Base-by-base conservation (phyloP, 1,140 invertebrate genomes). In the Bacillus rossius region DNA sequence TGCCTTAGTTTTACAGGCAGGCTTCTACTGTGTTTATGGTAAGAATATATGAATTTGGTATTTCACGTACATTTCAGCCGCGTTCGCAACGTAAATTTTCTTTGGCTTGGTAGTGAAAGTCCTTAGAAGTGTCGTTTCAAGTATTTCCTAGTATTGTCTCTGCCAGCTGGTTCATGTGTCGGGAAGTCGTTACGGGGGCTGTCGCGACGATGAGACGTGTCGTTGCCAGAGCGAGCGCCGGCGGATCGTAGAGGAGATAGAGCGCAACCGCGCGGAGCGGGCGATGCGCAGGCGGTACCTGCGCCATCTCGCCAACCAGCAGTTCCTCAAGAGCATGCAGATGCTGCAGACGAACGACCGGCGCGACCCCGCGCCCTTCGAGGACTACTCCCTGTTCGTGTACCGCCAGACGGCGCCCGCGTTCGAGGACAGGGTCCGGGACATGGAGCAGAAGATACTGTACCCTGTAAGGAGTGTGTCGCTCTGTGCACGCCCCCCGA, bases 401-500 rank as follows among this genome's bases (percentile, higher is more conserved):
- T 89, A 88, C 71, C 78, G 85, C 37, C 84, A 86, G 76, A 86
- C 82, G 37, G 85, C 85, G 3, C 82, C 84, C 1, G 79, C 87
- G 71, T 89, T 89, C 71, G 81, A 87, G 73, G 85, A 88, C 73
- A 78, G 88, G 59, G 84, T 89, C 49, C 88, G 87, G 81, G 80
- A 85, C 65, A 75, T 91, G 66, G 88, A 91, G 72, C 78, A 81
- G 73, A 87, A 88, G 77, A 79, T 85, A 60, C 78, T 87, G 49
- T 81, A 85, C 70, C 84, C 84, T 71, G 86, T 88, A 88, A 88
- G 85, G 73, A n/a, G n/a, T n/a, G n/a, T n/a, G n/a, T n/a, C n/a
- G n/a, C n/a, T n/a, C n/a, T n/a, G n/a, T n/a, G n/a, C n/a, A n/a
- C n/a, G n/a, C n/a, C 29, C 10, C 29, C 29, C 29, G 10, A n/a